phyloP scores from a whole-genome alignment of 2,888 invertebrate genomes.

The Yponomeuta evonymella region DNA sequence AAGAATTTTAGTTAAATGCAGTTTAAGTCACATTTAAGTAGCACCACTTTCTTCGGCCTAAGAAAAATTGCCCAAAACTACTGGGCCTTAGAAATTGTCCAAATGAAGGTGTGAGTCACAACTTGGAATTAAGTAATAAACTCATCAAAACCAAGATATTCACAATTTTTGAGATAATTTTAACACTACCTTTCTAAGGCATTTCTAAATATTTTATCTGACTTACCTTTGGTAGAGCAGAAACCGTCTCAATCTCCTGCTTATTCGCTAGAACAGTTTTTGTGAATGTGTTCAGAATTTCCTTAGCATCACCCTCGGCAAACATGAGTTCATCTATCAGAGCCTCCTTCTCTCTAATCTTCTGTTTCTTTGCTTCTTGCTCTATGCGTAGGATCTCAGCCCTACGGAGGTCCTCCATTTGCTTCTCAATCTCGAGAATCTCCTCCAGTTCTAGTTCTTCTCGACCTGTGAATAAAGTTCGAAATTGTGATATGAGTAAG shows the following conservation, averaged over 20 bases:
- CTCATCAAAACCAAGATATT: too few relatives aligned
- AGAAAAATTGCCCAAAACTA: too few relatives aligned
- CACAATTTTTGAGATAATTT: too few relatives aligned
- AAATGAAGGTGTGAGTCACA: too few relatives aligned
- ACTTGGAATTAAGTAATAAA: too few relatives aligned
- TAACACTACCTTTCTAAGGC: too few relatives aligned
- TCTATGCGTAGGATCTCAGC: slow-evolving; percentile 81
- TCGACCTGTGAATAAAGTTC: slow-evolving; percentile 58
- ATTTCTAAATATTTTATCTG: too few relatives aligned
- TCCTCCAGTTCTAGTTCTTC: slow-evolving; percentile 93
- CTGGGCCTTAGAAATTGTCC: too few relatives aligned
- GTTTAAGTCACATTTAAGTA: too few relatives aligned
- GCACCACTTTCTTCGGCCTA: too few relatives aligned
- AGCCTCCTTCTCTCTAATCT: slow-evolving; percentile 91
- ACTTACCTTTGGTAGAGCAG: slow-evolving; percentile 9
- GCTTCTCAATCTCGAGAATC: slow-evolving; percentile 87
- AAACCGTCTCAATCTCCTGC: slow-evolving; percentile 70
- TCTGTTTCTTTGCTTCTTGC: slow-evolving; percentile 86
- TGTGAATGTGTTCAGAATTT: slow-evolving; percentile 89
- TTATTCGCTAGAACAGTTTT: slow-evolving; percentile 81
- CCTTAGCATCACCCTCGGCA: slow-evolving; percentile 91
- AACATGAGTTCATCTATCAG: slow-evolving; percentile 97
- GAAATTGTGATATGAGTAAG: background rate
- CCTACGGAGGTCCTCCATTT: slow-evolving; percentile 83
- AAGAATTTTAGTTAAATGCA: too few relatives aligned